Conservation (phyloP, 2,113 vertebrate genomes). For the Notothenia rossii region DNA sequence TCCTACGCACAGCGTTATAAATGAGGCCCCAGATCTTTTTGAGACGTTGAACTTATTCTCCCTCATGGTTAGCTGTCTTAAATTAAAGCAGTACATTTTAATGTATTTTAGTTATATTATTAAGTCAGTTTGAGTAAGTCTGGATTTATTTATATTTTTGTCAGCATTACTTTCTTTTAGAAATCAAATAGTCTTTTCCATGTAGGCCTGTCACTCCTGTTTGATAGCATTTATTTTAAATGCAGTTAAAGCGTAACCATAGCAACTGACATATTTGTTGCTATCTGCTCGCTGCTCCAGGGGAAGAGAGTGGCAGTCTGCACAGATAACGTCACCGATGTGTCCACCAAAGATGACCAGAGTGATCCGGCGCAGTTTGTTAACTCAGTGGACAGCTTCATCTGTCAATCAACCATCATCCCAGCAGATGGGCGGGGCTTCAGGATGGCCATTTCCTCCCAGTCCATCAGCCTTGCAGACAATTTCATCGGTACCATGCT, state of each 20-base stretch:
- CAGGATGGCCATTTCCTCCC: constrained; percentile 92
- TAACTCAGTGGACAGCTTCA: constrained; percentile 90
- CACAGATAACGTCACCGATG: constrained; percentile 94
- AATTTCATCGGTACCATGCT: constrained; percentile 89
- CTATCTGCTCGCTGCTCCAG: constrained; percentile 30
- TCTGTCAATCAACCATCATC: constrained; percentile 97
- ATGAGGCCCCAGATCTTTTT: not conserved
- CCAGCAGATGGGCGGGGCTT: constrained; percentile 95
- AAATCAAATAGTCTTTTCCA: too few species aligned
- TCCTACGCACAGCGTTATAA: too few species aligned
- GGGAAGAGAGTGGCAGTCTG: constrained; percentile 82
- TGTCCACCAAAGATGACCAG: constrained; percentile 89
- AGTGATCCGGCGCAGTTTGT: constrained; percentile 86
- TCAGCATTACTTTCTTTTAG: not conserved
- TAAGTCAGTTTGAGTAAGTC: not conserved
- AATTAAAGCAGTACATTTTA: not conserved
- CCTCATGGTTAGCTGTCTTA: not conserved
- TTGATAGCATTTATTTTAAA: not conserved
- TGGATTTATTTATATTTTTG: not conserved
- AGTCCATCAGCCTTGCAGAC: constrained; percentile 95
- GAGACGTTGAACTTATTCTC: too few species aligned
- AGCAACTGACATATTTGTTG: not conserved
- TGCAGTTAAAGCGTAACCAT: constrained; percentile 8
- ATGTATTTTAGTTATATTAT: not conserved
- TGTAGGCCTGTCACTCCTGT: too few species aligned